These are phyloP conservation scores for Enteromius fasciolatus DNA, from an alignment of 2,797 vertebrate genomes.

Conservation along the genomic window DNA sequence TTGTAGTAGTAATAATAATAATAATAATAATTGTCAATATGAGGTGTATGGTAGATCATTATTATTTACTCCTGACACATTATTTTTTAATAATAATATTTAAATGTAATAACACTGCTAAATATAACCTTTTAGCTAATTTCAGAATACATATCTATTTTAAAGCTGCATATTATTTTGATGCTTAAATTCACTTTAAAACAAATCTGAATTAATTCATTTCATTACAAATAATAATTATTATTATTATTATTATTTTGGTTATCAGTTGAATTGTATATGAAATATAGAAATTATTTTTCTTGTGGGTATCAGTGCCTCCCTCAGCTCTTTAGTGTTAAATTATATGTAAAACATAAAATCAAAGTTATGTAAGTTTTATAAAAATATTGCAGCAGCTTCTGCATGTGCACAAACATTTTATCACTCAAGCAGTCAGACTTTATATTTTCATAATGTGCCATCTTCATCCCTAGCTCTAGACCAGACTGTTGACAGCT, in stretches of 20 bases:
- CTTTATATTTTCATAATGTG: slow-evolving; percentile 38
- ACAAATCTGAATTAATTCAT: too few species aligned
- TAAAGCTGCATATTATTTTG: background rate
- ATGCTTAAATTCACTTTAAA: background rate
- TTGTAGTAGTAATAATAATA: too few species aligned
- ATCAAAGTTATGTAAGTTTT: background rate
- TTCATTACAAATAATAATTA: too few species aligned
- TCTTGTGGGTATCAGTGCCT: background rate
- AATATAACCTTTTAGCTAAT: background rate
- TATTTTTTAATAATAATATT: too few species aligned
- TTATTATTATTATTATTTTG: background rate
- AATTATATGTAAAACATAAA: background rate
- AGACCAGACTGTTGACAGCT: slow-evolving; percentile 74
- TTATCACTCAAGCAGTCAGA: background rate
- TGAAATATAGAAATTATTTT: background rate
- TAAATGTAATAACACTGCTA: background rate
- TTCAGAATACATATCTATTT: background rate
- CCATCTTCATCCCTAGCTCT: slow-evolving; percentile 36
- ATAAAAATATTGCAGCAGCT: background rate
- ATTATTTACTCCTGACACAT: background rate
- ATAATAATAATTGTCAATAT: background rate
- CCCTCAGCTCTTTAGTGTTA: background rate
- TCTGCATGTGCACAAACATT: background rate
- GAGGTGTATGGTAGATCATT: background rate
- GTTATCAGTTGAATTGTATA: background rate